Evolutionary conservation across 2,113 vertebrate species (phyloP).

Genomic region (Ornithorhynchus anatinus): DNA sequence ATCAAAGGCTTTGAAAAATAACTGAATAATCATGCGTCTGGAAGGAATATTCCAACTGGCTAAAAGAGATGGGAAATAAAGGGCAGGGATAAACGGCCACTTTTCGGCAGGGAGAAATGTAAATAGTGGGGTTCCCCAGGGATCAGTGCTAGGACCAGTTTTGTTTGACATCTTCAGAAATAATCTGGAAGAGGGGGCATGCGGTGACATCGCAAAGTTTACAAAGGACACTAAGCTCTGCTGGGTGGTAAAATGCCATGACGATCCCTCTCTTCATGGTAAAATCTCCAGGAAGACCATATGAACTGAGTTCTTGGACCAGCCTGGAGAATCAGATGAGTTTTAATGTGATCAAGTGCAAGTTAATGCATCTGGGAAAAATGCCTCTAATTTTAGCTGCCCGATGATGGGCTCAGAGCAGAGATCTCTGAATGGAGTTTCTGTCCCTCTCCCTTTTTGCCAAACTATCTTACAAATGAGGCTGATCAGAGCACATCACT

Average conservation of each 20-base stretch:
- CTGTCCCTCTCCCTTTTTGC: too few species aligned
- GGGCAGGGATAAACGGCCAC: not conserved
- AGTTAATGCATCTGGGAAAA: not conserved
- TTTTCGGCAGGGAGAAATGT: not conserved
- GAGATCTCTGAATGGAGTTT: too few species aligned
- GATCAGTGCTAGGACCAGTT: not conserved
- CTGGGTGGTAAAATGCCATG: not conserved
- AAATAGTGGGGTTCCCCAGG: not conserved
- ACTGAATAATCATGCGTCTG: too few species aligned
- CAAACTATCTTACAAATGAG: too few species aligned
- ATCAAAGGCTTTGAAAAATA: too few species aligned
- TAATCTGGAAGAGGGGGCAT: not conserved
- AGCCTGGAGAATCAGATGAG: not conserved
- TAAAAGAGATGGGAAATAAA: too few species aligned
- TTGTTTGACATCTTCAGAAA: not conserved
- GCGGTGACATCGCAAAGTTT: not conserved
- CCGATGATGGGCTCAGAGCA: too few species aligned
- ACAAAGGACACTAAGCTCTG: not conserved
- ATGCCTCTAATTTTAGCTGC: too few species aligned
- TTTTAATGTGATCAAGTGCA: not conserved
- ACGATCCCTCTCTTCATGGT: too few species aligned
- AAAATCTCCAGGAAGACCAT: not conserved
- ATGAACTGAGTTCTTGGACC: not conserved
- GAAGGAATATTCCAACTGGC: too few species aligned
- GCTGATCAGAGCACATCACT: too few species aligned